These are phyloP conservation scores for Myotis vivesi DNA, from an alignment of 2,797 vertebrate genomes.

Conservation along the genomic window DNA sequence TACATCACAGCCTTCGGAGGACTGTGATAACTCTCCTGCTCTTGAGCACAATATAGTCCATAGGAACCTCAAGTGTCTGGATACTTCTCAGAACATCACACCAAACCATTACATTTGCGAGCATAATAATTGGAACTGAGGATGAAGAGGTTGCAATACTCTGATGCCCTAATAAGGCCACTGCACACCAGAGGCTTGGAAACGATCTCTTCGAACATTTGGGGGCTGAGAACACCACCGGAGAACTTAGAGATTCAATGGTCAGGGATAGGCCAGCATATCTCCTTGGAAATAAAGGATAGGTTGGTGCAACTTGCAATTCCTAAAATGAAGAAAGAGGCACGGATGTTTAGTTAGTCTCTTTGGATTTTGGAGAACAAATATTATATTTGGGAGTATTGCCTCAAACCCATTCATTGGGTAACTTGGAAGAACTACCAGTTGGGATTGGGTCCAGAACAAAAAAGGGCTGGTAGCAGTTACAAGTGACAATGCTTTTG, in stretches of 20 bases:
- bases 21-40: not conserved
- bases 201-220: not conserved
- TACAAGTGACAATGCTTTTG: not conserved
- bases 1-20: not conserved
- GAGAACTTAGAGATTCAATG: not conserved
- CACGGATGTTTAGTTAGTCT: not conserved
- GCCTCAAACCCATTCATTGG: not conserved
- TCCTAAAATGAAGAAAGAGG: not conserved
- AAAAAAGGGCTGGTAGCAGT: not conserved
- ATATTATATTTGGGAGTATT: not conserved
- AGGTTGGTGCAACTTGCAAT: not conserved
- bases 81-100: not conserved
- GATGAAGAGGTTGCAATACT: not conserved
- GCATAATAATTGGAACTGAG: not conserved
- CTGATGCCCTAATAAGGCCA: not conserved
- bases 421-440: not conserved
- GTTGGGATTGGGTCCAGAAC: not conserved
- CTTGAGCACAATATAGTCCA: not conserved
- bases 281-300: not conserved
- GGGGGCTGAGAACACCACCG: not conserved
- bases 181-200: not conserved
- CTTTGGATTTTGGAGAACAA: not conserved
- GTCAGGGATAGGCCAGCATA: not conserved
- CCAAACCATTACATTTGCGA: not conserved
- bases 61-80: not conserved